Conservation (phyloP, 2,797 vertebrate genomes). For the Danio jaintianensis region DNA sequence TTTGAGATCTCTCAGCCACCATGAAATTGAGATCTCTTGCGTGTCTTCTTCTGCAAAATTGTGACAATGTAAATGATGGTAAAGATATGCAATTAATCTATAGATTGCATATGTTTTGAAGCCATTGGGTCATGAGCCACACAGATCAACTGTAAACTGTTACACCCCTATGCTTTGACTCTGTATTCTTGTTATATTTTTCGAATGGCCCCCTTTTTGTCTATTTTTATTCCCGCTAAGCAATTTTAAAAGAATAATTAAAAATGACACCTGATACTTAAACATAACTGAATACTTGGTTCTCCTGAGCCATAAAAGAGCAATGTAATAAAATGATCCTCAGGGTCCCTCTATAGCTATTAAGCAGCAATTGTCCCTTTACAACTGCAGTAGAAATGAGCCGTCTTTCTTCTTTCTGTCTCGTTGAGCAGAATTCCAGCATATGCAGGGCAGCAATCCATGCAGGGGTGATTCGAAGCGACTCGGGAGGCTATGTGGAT, state of each 20-base stretch:
- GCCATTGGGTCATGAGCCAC: too few relatives aligned
- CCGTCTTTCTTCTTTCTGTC: not conserved
- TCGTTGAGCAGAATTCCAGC: conserved; percentile 86
- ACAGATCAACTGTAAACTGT: too few relatives aligned
- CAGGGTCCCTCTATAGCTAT: not conserved
- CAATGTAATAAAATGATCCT: not conserved
- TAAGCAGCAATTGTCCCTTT: not conserved
- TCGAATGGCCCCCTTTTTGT: not conserved
- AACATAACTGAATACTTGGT: not conserved
- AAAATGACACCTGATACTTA: not conserved
- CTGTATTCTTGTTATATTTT: not conserved
- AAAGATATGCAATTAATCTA: too few relatives aligned
- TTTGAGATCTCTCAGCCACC: too few relatives aligned
- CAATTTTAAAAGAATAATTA: not conserved
- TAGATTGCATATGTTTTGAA: too few relatives aligned
- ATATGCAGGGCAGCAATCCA: conserved; percentile 94
- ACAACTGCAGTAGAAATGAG: not conserved
- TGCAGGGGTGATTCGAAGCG: conserved; percentile 89
- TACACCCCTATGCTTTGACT: not conserved
- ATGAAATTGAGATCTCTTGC: too few relatives aligned
- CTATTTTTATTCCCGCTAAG: not conserved
- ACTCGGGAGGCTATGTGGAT: conserved; percentile 92
- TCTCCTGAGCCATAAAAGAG: not conserved
- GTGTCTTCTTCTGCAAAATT: too few relatives aligned
- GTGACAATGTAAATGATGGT: too few relatives aligned